Evolutionary conservation across 2,888 invertebrate genomes (phyloP).

Genomic region (Campoletis raptor): DNA sequence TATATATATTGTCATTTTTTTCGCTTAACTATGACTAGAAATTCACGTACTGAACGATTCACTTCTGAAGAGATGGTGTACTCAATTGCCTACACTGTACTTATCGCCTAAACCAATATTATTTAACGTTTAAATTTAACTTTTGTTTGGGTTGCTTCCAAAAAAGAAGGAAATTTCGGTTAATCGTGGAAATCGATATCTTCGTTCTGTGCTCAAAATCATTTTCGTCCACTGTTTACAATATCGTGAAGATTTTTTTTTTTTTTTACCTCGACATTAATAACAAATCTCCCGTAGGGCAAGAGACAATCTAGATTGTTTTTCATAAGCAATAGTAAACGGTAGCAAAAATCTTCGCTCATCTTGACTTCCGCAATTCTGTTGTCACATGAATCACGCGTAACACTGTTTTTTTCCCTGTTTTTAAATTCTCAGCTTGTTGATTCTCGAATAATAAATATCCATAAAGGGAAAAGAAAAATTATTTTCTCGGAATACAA

Average conservation of each 20-base stretch:
- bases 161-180: constrained; percentile 8
- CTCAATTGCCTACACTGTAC: not conserved
- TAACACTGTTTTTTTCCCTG: not conserved
- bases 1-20: not conserved
- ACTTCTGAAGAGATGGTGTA: not conserved
- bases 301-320: not conserved
- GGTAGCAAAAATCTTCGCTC: not conserved
- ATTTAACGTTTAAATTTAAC: not conserved
- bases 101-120: constrained; percentile 5
- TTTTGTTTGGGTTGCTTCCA: not conserved
- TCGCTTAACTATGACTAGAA: constrained; percentile 23
- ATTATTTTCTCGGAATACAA: not conserved
- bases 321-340: not conserved
- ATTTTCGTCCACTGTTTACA: too few species aligned
- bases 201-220: too few species aligned
- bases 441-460: not conserved
- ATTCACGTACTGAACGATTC: constrained; percentile 27
- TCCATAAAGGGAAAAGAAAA: not conserved
- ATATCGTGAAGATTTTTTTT: constrained; percentile 8
- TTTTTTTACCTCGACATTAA: not conserved
- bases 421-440: not conserved
- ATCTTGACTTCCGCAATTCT: constrained; percentile 4
- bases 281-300: not conserved
- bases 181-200: too few species aligned
- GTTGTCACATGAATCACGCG: not conserved